phyloP scores from a whole-genome alignment of 23 tunicate species.

The Trididemnum clinides region DNA sequence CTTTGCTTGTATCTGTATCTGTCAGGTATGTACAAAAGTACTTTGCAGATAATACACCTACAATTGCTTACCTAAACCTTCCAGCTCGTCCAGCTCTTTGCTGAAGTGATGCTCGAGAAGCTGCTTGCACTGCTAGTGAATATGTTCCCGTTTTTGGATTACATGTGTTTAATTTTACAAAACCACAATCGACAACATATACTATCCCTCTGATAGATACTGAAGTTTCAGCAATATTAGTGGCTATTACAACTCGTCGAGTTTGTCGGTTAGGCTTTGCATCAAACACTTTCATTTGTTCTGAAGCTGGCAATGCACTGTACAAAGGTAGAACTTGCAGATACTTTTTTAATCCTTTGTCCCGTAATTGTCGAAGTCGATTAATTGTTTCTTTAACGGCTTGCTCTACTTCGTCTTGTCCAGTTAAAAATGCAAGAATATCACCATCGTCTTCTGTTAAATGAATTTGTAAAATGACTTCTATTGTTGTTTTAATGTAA shows the following conservation, averaged over 20 bases:
- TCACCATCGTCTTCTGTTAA: slow-evolving; percentile 66
- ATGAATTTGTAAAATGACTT: slow-evolving; percentile 76
- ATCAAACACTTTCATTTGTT: slow-evolving; percentile 77
- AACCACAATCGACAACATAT: slow-evolving; percentile 85
- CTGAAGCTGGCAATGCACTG: slow-evolving; percentile 74
- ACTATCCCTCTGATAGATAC: slow-evolving; percentile 71
- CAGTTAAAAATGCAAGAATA: slow-evolving; percentile 86
- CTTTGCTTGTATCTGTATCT: no score
- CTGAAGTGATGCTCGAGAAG: slow-evolving; percentile 79
- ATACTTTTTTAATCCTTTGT: slow-evolving; percentile 53
- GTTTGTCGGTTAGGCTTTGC: slow-evolving; percentile 30
- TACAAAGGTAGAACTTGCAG: slow-evolving; percentile 76
- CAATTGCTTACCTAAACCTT: slow-evolving; percentile 39
- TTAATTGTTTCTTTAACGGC: slow-evolving; percentile 46
- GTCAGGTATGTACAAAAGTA: no score
- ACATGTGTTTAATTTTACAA: slow-evolving; percentile 70
- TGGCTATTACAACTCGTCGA: slow-evolving; percentile 73
- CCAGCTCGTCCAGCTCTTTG: slow-evolving; percentile 82
- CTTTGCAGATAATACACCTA: no score
- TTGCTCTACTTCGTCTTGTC: slow-evolving; percentile 84
- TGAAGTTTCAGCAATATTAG: slow-evolving; percentile 94
- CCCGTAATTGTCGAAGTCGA: slow-evolving; percentile 17
- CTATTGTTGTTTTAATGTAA: slow-evolving; percentile 76
- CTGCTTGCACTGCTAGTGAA: slow-evolving; percentile 45
- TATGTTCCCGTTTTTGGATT: slow-evolving; percentile 82